Percentiles rank a stretch among this genome's conserved stretches.
Conservation (phyloP, 2,888 invertebrate genomes). For the Hoplodrina ambigua region DNA sequence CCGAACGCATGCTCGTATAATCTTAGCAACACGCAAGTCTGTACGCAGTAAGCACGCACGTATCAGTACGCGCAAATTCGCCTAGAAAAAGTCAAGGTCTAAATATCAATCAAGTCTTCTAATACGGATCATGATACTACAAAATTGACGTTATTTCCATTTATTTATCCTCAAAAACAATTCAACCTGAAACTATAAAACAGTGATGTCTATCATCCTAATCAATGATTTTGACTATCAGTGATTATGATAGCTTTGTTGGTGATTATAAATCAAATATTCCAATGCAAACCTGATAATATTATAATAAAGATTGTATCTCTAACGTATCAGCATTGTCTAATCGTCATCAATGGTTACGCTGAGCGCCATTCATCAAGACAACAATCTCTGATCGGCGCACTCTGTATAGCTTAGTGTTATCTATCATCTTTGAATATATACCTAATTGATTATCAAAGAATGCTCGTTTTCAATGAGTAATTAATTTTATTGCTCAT, state of each 20-base stretch:
- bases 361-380: constrained; percentile 37
- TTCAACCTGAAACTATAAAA: neutral
- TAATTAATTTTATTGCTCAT: constrained; percentile 1
- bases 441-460: constrained; percentile 21
- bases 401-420: constrained; percentile 29
- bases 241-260: constrained; percentile 33
- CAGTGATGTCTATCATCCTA: constrained; percentile 20
- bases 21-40: neutral
- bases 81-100: neutral
- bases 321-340: constrained; percentile 30
- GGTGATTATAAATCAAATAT: constrained; percentile 34
- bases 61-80: neutral
- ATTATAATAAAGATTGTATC: constrained; percentile 44
- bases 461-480: constrained; percentile 23
- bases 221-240: constrained; percentile 31
- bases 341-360: constrained; percentile 47
- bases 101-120: neutral
- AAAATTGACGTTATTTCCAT: neutral
- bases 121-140: neutral
- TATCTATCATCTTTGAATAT: constrained; percentile 35
- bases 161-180: constrained; percentile 23
- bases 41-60: neutral
- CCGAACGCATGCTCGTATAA: neutral
- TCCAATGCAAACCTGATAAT: constrained; percentile 36
- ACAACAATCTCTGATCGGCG: constrained; percentile 41